These are phyloP conservation scores for Microtus ochrogaster DNA, from an alignment of 2,113 vertebrate genomes.

Conservation along the genomic window DNA sequence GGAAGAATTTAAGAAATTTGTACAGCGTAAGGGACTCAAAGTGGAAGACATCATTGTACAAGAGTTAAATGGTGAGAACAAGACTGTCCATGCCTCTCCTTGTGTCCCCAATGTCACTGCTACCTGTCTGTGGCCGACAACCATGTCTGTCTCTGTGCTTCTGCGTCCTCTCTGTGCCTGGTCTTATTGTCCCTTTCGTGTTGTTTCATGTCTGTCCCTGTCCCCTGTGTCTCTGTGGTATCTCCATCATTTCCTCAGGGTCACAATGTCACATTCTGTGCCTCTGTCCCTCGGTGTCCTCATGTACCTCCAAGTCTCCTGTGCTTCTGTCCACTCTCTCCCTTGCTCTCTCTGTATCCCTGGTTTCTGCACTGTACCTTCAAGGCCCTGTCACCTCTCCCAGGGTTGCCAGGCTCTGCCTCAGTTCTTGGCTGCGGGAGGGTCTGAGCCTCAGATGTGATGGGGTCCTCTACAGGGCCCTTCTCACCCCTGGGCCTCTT, in stretches of 20 bases:
- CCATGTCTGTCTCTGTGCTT: too few relatives aligned
- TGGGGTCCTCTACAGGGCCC: too few relatives aligned
- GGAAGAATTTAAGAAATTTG: conserved; percentile 19
- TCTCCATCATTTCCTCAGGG: background rate
- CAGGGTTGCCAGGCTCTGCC: background rate
- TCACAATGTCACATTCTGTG: background rate
- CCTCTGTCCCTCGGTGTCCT: background rate
- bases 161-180: background rate
- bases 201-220: background rate
- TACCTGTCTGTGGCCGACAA: background rate
- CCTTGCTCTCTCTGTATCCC: background rate
- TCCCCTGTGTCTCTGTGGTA: too few relatives aligned
- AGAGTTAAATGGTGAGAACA: background rate
- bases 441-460: background rate
- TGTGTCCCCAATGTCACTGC: background rate
- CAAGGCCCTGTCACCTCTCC: too few relatives aligned
- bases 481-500: background rate
- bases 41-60: background rate
- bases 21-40: accelerated
- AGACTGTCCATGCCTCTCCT: too few relatives aligned
- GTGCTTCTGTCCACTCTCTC: background rate
- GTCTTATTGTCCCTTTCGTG: background rate
- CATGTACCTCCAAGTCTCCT: background rate
- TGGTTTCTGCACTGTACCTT: background rate
- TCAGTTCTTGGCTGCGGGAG: background rate